Evolutionary conservation across 2,797 vertebrate species (phyloP).

Genomic region (Sylvia borin): DNA sequence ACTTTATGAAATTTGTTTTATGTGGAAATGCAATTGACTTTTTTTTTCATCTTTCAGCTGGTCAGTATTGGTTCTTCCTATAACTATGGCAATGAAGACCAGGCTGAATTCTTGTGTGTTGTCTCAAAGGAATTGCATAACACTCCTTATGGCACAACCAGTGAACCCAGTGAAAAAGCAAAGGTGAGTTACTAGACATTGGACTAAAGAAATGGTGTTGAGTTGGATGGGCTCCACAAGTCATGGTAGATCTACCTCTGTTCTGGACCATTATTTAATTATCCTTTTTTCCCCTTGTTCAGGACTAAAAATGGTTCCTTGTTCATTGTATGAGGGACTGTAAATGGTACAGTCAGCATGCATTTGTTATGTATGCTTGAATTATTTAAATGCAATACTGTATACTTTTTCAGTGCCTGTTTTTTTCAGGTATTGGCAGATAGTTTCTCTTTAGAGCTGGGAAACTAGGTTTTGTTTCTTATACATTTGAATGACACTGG

Average conservation of each 20-base stretch:
- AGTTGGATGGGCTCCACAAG: not conserved
- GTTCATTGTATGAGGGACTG: not conserved
- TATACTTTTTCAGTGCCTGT: not conserved
- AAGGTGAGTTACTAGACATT: slow-evolving; percentile 82
- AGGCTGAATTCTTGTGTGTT: slow-evolving; percentile 98
- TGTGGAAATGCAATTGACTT: not conserved
- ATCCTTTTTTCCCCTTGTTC: not conserved
- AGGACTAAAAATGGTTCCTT: not conserved
- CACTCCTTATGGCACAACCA: slow-evolving; percentile 90
- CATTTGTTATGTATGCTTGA: not conserved
- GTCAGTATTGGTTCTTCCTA: slow-evolving; percentile 99
- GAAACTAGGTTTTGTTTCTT: not conserved
- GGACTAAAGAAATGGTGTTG: not conserved
- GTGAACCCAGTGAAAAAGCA: slow-evolving; percentile 97
- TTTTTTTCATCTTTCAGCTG: slow-evolving; percentile 77
- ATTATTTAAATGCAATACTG: not conserved
- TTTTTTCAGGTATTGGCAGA: not conserved
- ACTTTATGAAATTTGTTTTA: not conserved
- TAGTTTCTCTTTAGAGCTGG: not conserved
- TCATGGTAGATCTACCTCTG: not conserved
- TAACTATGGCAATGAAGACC: slow-evolving; percentile 98
- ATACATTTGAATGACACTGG: not conserved
- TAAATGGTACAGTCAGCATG: not conserved
- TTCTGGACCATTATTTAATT: not conserved
- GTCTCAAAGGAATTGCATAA: slow-evolving; percentile 99